Evolutionary conservation across 1,140 invertebrate genomes (phyloP).

Genomic region (Lasioglossum baleicum): DNA sequence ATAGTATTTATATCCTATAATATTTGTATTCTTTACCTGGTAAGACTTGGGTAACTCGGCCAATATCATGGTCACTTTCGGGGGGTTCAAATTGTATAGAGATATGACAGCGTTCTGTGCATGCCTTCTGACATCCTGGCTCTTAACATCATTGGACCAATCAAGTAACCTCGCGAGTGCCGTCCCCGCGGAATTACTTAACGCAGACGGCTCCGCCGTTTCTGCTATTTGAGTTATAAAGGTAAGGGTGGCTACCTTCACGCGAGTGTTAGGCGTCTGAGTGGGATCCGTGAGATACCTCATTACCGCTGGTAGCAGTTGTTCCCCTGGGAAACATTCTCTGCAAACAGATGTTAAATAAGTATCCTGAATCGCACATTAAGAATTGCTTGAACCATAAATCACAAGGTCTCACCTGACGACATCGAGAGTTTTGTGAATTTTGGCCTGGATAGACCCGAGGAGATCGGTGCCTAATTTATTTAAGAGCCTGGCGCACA

Average conservation of each 20-base stretch:
- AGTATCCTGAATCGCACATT: background rate
- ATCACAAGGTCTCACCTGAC: constrained; percentile 83
- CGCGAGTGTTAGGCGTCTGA: constrained; percentile 93
- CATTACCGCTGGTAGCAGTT: constrained; percentile 83
- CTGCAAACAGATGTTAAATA: constrained; percentile 72
- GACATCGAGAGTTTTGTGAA: constrained; percentile 91
- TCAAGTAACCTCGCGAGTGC: constrained; percentile 85
- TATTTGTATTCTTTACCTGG: constrained; percentile 75
- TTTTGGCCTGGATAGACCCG: constrained; percentile 93
- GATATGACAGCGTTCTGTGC: constrained; percentile 90
- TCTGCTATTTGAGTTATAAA: constrained; percentile 87
- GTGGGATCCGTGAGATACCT: constrained; percentile 93
- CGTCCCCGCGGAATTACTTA: constrained; percentile 80
- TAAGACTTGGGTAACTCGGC: constrained; percentile 90
- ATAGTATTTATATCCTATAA: too few relatives aligned
- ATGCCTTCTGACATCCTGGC: constrained; percentile 88
- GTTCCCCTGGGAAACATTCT: constrained; percentile 84
- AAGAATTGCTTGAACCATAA: too few relatives aligned
- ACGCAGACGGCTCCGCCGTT: constrained; percentile 78
- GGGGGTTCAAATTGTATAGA: constrained; percentile 93
- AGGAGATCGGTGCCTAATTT: constrained; percentile 95
- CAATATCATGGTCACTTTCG: constrained; percentile 91
- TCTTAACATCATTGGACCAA: constrained; percentile 86
- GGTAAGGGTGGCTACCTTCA: constrained; percentile 87
- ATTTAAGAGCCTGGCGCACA: constrained; percentile 85